Evolutionary conservation across 2,113 vertebrate species (phyloP), one percentile per base, ranked within the genome.

Genomic region (Aleadryas rufinucha): DNA sequence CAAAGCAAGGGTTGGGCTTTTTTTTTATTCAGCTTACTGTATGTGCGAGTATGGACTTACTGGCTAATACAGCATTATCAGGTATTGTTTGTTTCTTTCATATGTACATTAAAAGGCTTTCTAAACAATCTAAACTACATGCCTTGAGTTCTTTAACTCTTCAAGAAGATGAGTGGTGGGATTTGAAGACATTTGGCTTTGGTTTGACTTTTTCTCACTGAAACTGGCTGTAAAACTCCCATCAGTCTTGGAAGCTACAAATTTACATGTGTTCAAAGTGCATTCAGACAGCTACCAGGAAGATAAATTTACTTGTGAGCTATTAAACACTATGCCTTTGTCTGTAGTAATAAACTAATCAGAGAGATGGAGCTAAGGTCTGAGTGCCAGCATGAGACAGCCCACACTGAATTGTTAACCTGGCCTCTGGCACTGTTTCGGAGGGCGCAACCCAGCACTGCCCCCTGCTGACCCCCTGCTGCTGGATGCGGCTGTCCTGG

Each of bases 401-500:
- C 23, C 18, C 6, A 14, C 3, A 4, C 7, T 44, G 39, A 53
- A 27, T 15, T 59, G 14, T 39, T 53, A 30, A 4, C 22, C 79
- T 41, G 20, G 13, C 65, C 26, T 7, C 16, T 7, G 3, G 16
- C 15, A 35, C 7, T 28, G 31, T 3, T 47, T 7, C 30, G 30
- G 3, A 49, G 30, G 11, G 8, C 56, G 16, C 28, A 59, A 53
- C 30, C 17, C 4, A 44, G 9, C 44, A 10, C 16, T 63, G 39
- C 3, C 13, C 15, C 28, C 54, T 87, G 27, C n/a, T 84, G 22
- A 27, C 1, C 19, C 16, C 13, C 5, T 49, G 13, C 37, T 61
- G 16, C 21, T 57, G 75, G 35, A 10, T 75, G 22, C 0, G 0
- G 7, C 9, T 52, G 16, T 74, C 10, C 45, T 21, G 60, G 41